These are phyloP conservation scores for Pempheris klunzingeri DNA, from an alignment of 2,797 vertebrate genomes.

Conservation along the genomic window DNA sequence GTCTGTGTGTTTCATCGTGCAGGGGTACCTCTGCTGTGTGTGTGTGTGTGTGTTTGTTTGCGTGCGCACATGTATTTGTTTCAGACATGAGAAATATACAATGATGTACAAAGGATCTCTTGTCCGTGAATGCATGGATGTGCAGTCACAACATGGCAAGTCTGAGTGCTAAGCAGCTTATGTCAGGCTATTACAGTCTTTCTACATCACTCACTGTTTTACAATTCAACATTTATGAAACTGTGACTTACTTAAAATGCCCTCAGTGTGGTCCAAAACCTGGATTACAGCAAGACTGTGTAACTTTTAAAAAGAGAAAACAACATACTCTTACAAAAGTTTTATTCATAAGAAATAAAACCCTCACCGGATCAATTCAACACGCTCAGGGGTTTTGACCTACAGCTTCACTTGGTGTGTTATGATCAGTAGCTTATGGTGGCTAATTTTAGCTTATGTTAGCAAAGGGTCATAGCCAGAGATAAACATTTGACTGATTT, in stretches of 20 bases:
- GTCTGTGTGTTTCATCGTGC: slow-evolving; percentile 9
- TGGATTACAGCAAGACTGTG: neutral
- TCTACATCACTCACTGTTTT: slow-evolving; percentile 18
- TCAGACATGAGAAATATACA: slow-evolving; percentile 19
- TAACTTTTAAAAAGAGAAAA: neutral
- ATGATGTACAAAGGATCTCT: slow-evolving; percentile 24
- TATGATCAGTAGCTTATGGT: neutral
- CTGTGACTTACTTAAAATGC: slow-evolving; percentile 7
- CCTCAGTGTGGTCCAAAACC: neutral
- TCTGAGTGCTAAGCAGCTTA: slow-evolving; percentile 51
- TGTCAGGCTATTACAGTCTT: slow-evolving; percentile 1
- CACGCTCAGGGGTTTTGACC: neutral
- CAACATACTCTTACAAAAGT: neutral
- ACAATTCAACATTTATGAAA: slow-evolving; percentile 9
- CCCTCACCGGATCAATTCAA: neutral
- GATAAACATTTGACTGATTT: neutral
- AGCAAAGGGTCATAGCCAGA: neutral
- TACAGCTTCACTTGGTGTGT: neutral
- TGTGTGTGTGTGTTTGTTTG: neutral
- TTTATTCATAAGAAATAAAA: neutral
- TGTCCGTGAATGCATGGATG: slow-evolving; percentile 22
- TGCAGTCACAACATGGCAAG: slow-evolving; percentile 44
- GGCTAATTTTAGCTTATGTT: neutral
- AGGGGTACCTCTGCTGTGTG: neutral
- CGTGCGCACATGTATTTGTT: neutral